These are phyloP conservation scores for Myiozetetes cayanensis DNA, from an alignment of 2,113 vertebrate genomes.

Conservation along the genomic window DNA sequence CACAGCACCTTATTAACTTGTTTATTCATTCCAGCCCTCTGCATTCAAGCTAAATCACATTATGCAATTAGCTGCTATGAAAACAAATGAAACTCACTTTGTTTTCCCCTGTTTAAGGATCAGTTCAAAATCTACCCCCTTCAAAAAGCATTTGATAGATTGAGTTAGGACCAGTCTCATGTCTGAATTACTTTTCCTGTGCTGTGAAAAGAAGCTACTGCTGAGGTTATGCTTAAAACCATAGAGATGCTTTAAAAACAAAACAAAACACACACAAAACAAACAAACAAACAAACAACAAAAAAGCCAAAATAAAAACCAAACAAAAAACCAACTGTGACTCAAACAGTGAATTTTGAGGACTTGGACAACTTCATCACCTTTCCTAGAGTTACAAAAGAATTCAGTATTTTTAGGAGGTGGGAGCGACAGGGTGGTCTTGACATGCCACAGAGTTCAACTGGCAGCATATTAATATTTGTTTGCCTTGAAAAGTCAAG, in stretches of 20 bases:
- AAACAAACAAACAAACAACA: too few relatives aligned
- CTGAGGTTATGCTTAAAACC: neutral
- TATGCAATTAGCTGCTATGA: constrained; percentile 29
- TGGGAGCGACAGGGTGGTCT: neutral
- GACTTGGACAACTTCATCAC: neutral
- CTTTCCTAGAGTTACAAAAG: neutral
- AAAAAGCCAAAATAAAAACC: too few relatives aligned
- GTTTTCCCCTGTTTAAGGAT: neutral
- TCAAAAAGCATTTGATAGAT: neutral
- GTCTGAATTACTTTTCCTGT: neutral
- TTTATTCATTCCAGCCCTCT: constrained; percentile 64
- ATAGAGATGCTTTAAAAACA: neutral
- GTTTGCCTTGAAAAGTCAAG: neutral
- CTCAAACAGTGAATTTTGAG: neutral
- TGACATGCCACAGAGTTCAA: neutral
- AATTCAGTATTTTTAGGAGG: neutral
- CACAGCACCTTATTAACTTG: constrained; percentile 72
- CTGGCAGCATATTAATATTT: neutral
- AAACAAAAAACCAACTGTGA: neutral
- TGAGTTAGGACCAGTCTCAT: neutral
- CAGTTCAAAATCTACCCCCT: neutral
- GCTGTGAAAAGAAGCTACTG: neutral
- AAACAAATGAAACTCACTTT: constrained; percentile 23
- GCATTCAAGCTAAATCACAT: constrained; percentile 22
- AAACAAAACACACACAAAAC: too few relatives aligned